A percentile compares a stretch with the other conserved stretches of the same genome.
phyloP scores from a whole-genome alignment of 2,113 vertebrate species.

The Lycaon pictus region DNA sequence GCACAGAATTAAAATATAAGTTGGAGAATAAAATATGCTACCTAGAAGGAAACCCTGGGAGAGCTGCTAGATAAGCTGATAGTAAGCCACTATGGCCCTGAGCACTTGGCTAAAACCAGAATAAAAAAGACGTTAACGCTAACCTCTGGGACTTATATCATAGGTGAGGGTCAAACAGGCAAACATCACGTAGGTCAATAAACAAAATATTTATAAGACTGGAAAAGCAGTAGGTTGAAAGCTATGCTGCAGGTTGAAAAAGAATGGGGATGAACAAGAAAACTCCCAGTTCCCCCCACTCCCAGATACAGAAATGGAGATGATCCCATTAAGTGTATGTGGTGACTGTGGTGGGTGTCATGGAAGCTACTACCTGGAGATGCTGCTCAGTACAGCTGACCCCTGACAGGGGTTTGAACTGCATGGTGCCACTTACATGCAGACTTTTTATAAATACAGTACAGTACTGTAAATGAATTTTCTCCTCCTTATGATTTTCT shows the following conservation, averaged over 20 bases:
- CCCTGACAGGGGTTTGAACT: background rate
- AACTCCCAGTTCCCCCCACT: background rate
- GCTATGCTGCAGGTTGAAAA: background rate
- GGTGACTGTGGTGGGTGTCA: background rate
- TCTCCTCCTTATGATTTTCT: background rate
- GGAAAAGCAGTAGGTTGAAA: slow-evolving; percentile 22
- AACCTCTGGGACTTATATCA: background rate
- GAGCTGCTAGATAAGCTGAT: background rate
- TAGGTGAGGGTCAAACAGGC: background rate
- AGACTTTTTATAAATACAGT: background rate
- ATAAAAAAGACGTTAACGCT: background rate
- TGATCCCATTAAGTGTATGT: background rate
- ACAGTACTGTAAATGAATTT: background rate
- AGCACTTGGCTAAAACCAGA: slow-evolving; percentile 32
- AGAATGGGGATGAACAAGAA: background rate
- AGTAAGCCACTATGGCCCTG: background rate
- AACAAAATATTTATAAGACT: slow-evolving; percentile 44
- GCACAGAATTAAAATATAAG: slow-evolving; percentile 14
- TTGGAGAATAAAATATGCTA: slow-evolving; percentile 51
- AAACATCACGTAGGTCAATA: background rate
- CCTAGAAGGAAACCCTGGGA: background rate
- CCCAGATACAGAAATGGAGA: background rate
- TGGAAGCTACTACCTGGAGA: background rate
- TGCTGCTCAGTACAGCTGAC: background rate
- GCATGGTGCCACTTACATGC: background rate